Evolutionary conservation across 2,797 vertebrate species (phyloP).

Genomic region (Lithobates sylvaticus): DNA sequence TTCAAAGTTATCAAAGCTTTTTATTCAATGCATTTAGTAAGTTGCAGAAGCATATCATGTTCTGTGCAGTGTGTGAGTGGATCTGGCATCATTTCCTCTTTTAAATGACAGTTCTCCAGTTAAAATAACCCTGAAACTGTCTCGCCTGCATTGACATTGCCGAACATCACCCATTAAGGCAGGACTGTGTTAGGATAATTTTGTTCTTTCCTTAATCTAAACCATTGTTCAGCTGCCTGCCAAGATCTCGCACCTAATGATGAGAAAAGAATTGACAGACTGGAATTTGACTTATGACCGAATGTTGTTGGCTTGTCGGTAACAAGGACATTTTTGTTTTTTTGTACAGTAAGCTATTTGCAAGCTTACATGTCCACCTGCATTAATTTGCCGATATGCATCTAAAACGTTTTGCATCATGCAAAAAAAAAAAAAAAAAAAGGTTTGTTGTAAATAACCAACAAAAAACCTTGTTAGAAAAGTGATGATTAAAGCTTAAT

Average conservation of each 20-base stretch:
- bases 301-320: constrained; percentile 19
- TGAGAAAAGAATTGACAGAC: constrained; percentile 39
- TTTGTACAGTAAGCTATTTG: background rate
- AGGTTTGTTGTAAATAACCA: no score
- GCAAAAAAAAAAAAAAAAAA: no score
- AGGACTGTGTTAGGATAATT: constrained; percentile 36
- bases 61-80: background rate
- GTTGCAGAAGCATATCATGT: background rate
- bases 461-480: no score
- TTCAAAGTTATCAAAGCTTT: background rate
- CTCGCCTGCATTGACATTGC: constrained; percentile 50
- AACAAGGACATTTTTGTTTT: constrained; percentile 33
- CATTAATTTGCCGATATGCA: background rate
- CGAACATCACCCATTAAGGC: constrained; percentile 48
- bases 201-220: constrained; percentile 44
- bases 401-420: background rate
- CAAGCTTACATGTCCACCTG: background rate
- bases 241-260: constrained; percentile 33
- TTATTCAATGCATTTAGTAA: background rate
- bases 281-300: constrained; percentile 24
- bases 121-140: constrained; percentile 23
- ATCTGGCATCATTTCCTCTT: constrained; percentile 12
- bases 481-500: no score
- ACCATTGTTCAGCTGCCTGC: constrained; percentile 16
- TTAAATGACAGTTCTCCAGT: constrained; percentile 24